Conservation (phyloP, 2,113 vertebrate species). For the Echinops telfairi region DNA sequence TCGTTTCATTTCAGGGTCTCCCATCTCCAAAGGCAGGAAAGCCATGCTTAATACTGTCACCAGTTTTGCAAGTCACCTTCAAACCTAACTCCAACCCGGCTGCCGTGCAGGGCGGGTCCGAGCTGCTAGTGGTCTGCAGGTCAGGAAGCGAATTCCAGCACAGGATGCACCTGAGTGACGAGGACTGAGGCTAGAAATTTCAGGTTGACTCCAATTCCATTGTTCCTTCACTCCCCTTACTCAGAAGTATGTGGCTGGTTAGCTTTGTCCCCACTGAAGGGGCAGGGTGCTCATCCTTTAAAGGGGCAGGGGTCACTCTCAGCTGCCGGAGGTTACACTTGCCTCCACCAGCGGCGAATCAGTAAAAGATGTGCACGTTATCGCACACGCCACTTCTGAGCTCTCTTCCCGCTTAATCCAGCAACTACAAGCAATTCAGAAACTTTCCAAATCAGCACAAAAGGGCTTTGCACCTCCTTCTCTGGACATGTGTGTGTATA, state of each 20-base stretch:
- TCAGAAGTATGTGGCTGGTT: not conserved
- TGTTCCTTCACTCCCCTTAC: not conserved
- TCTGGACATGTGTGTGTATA: not conserved
- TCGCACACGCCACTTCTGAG: not conserved
- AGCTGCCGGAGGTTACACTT: not conserved
- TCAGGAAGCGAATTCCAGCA: not conserved
- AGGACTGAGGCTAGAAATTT: not conserved
- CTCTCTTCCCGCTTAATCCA: not conserved
- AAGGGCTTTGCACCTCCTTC: not conserved
- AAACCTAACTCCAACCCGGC: not conserved
- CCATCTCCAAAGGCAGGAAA: not conserved
- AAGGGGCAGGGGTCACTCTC: not conserved
- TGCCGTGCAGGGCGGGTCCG: not conserved
- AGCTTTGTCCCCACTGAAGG: not conserved
- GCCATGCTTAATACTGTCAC: not conserved
- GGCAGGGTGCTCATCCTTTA: not conserved
- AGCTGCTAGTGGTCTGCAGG: not conserved
- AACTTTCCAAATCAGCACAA: constrained; percentile 11
- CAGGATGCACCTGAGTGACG: not conserved
- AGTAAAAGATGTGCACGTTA: not conserved
- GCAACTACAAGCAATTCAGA: constrained; percentile 48
- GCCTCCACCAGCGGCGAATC: not conserved
- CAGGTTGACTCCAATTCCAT: not conserved
- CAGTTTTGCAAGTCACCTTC: not conserved
- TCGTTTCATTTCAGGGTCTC: constrained; percentile 28